phyloP scores from a whole-genome alignment of 2,113 vertebrate species.

The Oryzias curvinotus region DNA sequence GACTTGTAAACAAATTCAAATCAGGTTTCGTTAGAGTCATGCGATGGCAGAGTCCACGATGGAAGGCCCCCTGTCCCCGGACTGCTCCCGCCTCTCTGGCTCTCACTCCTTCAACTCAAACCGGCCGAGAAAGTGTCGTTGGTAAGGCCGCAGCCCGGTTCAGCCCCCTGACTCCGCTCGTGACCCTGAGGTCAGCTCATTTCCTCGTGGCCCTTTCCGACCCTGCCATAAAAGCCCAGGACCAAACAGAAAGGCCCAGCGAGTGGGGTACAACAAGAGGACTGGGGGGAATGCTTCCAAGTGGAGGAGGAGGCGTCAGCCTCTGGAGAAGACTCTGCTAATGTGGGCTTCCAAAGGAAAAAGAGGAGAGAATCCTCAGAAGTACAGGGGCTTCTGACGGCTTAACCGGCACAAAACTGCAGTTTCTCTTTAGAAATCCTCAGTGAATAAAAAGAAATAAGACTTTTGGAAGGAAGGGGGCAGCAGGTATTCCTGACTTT shows the following conservation, averaged over 20 bases:
- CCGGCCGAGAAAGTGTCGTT: slow-evolving; percentile 52
- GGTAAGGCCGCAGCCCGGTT: slow-evolving; percentile 58
- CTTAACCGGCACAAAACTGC: slow-evolving; percentile 13
- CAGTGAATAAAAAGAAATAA: slow-evolving; percentile 20
- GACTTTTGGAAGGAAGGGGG: slow-evolving; percentile 18
- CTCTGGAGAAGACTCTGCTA: slow-evolving; percentile 51
- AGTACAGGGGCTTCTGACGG: slow-evolving; percentile 2
- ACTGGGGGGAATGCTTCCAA: slow-evolving; percentile 47
- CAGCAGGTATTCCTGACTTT: slow-evolving; percentile 14
- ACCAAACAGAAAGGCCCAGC: slow-evolving; percentile 63
- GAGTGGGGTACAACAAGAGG: slow-evolving; percentile 71
- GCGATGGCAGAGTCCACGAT: slow-evolving; percentile 69
- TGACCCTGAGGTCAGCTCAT: slow-evolving; percentile 82
- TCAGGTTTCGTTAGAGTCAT: slow-evolving; percentile 78
- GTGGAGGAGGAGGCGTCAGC: slow-evolving; percentile 50
- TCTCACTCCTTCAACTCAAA: slow-evolving; percentile 29
- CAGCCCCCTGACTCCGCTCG: slow-evolving; percentile 70
- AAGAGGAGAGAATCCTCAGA: slow-evolving; percentile 38
- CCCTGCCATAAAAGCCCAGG: slow-evolving; percentile 76
- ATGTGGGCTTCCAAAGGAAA: slow-evolving; percentile 38
- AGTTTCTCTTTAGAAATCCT: slow-evolving; percentile 30
- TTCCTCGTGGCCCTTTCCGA: slow-evolving; percentile 81
- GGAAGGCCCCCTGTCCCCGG: slow-evolving; percentile 43
- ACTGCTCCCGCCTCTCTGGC: slow-evolving; percentile 34
- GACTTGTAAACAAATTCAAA: slow-evolving; percentile 82